phyloP scores from a whole-genome alignment of 2,888 invertebrate genomes.

The Limenitis camilla region DNA sequence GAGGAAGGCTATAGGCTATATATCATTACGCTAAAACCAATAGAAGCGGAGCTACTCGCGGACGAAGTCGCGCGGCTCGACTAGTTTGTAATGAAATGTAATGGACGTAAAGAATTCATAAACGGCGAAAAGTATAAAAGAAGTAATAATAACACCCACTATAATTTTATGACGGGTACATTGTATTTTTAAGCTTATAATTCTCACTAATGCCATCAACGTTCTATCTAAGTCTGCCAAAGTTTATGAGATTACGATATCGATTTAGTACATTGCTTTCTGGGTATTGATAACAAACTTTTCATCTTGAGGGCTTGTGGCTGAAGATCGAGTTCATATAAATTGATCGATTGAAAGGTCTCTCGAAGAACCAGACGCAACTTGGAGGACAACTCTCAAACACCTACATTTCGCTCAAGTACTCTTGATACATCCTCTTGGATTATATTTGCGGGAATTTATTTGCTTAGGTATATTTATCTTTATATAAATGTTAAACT shows the following conservation, averaged over 20 bases:
- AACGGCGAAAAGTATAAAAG: no score
- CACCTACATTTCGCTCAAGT: slow-evolving; percentile 16
- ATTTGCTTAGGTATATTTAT: not conserved
- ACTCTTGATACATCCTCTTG: slow-evolving; percentile 11
- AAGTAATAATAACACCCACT: no score
- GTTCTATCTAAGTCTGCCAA: slow-evolving; percentile 4
- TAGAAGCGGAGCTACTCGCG: no score
- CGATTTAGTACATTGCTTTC: slow-evolving; percentile 13
- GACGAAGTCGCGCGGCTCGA: no score
- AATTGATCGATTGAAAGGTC: slow-evolving; percentile 18
- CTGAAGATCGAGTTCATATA: slow-evolving; percentile 15
- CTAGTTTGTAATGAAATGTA: no score
- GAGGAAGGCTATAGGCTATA: no score
- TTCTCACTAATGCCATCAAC: not conserved
- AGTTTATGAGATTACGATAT: slow-evolving; percentile 16
- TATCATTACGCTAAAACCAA: no score
- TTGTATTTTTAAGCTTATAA: no score
- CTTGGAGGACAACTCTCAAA: slow-evolving; percentile 16
- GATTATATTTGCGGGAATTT: slow-evolving; percentile 10
- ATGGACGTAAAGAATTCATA: no score
- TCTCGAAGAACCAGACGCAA: slow-evolving; percentile 7
- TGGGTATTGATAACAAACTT: slow-evolving; percentile 15
- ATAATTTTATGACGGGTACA: no score
- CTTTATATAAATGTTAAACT: not conserved
- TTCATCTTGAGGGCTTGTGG: slow-evolving; percentile 10